A percentile compares a stretch with the other conserved stretches of the same genome.
Conservation (phyloP, 2,797 vertebrate genomes). For the Microchirus variegatus region DNA sequence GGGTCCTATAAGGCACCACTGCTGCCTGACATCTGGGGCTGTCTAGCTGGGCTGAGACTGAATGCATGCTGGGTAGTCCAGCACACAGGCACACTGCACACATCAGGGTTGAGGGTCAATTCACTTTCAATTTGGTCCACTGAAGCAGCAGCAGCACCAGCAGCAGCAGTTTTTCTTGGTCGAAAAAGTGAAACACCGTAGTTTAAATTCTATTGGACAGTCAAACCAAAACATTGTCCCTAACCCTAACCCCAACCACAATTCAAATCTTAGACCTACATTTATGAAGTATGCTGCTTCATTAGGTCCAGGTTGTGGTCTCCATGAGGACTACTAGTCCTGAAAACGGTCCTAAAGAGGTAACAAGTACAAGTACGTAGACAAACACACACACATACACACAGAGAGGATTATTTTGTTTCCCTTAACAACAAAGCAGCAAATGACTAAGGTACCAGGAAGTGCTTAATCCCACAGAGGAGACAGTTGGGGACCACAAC, state of each 20-base stretch:
- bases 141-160: slow-evolving; percentile 35
- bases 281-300: too few relatives aligned
- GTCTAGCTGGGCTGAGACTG: slow-evolving; percentile 66
- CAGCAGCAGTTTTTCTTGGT: slow-evolving; percentile 12
- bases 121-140: slow-evolving; percentile 65
- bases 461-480: slow-evolving; percentile 28
- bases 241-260: too few relatives aligned
- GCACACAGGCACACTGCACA: slow-evolving; percentile 61
- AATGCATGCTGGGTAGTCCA: slow-evolving; percentile 69
- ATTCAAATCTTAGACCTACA: too few relatives aligned
- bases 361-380: too few relatives aligned
- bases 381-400: slow-evolving; percentile 5
- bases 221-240: too few relatives aligned
- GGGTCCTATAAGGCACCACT: slow-evolving; percentile 69
- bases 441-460: slow-evolving; percentile 49
- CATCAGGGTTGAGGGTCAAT: slow-evolving; percentile 60
- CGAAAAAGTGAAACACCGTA: slow-evolving; percentile 12
- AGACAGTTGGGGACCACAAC: slow-evolving; percentile 13
- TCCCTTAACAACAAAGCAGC: slow-evolving; percentile 39
- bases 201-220: too few relatives aligned
- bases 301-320: too few relatives aligned
- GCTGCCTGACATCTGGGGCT: slow-evolving; percentile 72
- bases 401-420: slow-evolving; percentile 42
- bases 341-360: too few relatives aligned
- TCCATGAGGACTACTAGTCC: too few relatives aligned